Conservation (phyloP, 2,888 invertebrate species). For the Mactromeris polynyma region DNA sequence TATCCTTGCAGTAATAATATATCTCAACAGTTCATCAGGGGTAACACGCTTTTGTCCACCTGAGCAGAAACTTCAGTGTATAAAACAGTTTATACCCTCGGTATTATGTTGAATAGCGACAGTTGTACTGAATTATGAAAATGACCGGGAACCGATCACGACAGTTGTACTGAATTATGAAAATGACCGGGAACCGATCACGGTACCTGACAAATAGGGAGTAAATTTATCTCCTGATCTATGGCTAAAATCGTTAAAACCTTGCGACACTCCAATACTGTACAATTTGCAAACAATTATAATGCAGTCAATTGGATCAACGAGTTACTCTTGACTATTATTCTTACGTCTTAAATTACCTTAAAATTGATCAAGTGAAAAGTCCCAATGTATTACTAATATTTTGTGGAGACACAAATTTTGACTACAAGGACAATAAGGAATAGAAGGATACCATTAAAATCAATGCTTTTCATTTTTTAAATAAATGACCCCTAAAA, state of each 20-base stretch:
- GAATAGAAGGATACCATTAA: not conserved
- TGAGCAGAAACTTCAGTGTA: not conserved
- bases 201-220: slow-evolving; percentile 29
- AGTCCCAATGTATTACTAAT: not conserved
- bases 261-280: slow-evolving; percentile 38
- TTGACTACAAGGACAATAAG: not conserved
- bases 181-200: not conserved
- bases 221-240: slow-evolving; percentile 40
- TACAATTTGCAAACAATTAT: slow-evolving; percentile 56
- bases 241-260: slow-evolving; percentile 43
- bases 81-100: not conserved
- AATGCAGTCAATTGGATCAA: slow-evolving; percentile 46
- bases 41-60: not conserved
- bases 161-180: slow-evolving; percentile 1
- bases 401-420: slow-evolving; percentile 9
- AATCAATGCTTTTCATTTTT: not conserved
- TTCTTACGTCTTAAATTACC: slow-evolving; percentile 49
- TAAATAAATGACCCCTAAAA: slow-evolving; percentile 9
- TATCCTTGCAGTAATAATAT: not conserved
- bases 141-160: not conserved
- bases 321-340: slow-evolving; percentile 51
- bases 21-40: not conserved
- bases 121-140: slow-evolving; percentile 1
- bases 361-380: slow-evolving; percentile 34
- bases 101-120: not conserved